Conservation (phyloP, 53 echinoderm and acorn worm genomes). For the Antedon mediterranea region DNA sequence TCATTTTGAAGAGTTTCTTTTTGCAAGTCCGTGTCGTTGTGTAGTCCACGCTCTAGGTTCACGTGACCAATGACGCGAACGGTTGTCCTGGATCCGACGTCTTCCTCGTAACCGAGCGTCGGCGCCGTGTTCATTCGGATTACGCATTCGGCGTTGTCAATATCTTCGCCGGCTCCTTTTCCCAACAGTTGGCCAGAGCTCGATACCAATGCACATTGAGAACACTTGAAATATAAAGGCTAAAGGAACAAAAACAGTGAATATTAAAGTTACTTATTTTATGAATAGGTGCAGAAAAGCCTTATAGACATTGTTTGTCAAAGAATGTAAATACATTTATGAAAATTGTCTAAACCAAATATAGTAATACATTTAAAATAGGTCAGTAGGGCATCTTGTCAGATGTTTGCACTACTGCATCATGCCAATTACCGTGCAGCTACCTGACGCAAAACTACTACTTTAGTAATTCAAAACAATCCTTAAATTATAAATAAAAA, state of each 20-base stretch:
- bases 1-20: constrained; percentile 17
- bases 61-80: constrained; percentile 49
- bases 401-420: no score
- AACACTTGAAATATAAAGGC: constrained; percentile 30
- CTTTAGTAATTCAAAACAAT: no score
- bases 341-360: no score
- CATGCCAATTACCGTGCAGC: no score
- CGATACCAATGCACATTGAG: constrained; percentile 37
- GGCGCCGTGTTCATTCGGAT: constrained; percentile 66
- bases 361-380: no score
- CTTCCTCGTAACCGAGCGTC: constrained; percentile 32
- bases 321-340: no score
- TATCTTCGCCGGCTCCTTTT: constrained; percentile 43
- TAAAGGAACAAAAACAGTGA: not conserved
- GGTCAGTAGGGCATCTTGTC: no score
- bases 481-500: no score
- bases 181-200: constrained; percentile 45
- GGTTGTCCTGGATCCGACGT: constrained; percentile 47
- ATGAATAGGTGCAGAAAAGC: no score
- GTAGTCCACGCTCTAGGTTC: constrained; percentile 30
- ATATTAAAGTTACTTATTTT: no score
- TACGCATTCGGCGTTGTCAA: constrained; percentile 56
- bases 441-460: no score
- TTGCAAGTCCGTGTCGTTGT: constrained; percentile 15
- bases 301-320: no score